These are phyloP conservation scores for Drosophila aff. DNA, from an alignment of 1,140 invertebrate genomes.

Conservation along the genomic window DNA sequence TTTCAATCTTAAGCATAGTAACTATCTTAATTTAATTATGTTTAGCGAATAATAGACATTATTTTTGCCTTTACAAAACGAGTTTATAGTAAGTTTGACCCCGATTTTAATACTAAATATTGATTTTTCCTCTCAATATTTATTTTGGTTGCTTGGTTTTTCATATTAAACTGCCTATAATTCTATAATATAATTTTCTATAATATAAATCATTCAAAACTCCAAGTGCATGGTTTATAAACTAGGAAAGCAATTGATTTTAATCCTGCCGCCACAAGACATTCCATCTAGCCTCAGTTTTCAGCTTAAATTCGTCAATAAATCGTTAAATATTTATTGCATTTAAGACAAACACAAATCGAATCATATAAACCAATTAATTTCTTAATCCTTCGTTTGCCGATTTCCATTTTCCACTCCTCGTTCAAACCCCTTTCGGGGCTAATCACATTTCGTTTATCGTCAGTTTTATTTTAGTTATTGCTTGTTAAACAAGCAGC, in stretches of 20 bases:
- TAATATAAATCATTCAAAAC: no score
- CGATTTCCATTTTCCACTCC: background rate
- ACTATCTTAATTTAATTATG: background rate
- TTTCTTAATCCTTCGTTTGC: conserved; percentile 6
- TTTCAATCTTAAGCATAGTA: no score
- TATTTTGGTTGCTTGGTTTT: background rate
- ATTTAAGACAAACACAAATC: conserved; percentile 21
- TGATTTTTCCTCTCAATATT: background rate
- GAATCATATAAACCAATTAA: conserved; percentile 24
- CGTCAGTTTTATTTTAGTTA: conserved; percentile 53
- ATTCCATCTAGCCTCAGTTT: background rate
- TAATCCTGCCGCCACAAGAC: conserved; percentile 3
- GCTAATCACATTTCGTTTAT: conserved; percentile 66
- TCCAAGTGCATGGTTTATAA: background rate
- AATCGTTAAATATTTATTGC: conserved; percentile 9
- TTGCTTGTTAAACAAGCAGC: conserved; percentile 41
- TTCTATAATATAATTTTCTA: no score
- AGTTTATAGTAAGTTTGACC: background rate
- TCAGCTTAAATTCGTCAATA: background rate
- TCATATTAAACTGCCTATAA: no score
- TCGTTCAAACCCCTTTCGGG: conserved; percentile 7
- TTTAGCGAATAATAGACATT: background rate
- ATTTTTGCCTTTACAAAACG: no score
- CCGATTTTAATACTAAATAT: background rate
- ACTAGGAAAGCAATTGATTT: background rate